Conservation (phyloP, 64 coral and sea anemone genomes). For the Stichodactyla helianthus region DNA sequence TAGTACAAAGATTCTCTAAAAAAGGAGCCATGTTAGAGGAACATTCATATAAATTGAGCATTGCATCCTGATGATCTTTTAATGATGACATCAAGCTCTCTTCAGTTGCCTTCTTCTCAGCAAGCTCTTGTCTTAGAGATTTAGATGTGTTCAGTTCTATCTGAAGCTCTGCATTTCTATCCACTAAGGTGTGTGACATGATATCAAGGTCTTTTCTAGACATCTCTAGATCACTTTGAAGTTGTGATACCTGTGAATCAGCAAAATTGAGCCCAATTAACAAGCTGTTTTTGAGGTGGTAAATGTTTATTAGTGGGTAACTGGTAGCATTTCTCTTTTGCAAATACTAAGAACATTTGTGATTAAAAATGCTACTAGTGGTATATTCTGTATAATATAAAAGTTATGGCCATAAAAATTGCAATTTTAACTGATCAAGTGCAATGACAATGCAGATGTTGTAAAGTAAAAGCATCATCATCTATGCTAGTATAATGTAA, state of each 20-base stretch:
- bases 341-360: too few relatives aligned
- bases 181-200: slow-evolving; percentile 39
- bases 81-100: slow-evolving; percentile 32
- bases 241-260: neutral
- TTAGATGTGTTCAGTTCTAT: slow-evolving; percentile 58
- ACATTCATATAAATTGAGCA: slow-evolving; percentile 1
- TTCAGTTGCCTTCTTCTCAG: slow-evolving; percentile 28
- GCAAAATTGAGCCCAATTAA: neutral
- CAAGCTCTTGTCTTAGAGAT: slow-evolving; percentile 40
- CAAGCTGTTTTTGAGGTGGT: neutral
- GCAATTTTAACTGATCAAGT: too few relatives aligned
- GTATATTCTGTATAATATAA: too few relatives aligned
- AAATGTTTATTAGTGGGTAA: too few relatives aligned
- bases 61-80: neutral
- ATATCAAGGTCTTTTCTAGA: slow-evolving; percentile 26
- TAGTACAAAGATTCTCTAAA: neutral
- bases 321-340: too few relatives aligned
- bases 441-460: too few relatives aligned
- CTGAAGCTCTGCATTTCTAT: slow-evolving; percentile 80
- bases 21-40: slow-evolving; percentile 14
- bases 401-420: too few relatives aligned
- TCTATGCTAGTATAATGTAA: too few relatives aligned
- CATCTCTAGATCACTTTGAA: slow-evolving; percentile 34
- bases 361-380: too few relatives aligned
- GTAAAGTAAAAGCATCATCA: too few relatives aligned